These are phyloP conservation scores for Megaptera novaeangliae DNA, from an alignment of 2,113 vertebrate genomes.

Conservation along the genomic window DNA sequence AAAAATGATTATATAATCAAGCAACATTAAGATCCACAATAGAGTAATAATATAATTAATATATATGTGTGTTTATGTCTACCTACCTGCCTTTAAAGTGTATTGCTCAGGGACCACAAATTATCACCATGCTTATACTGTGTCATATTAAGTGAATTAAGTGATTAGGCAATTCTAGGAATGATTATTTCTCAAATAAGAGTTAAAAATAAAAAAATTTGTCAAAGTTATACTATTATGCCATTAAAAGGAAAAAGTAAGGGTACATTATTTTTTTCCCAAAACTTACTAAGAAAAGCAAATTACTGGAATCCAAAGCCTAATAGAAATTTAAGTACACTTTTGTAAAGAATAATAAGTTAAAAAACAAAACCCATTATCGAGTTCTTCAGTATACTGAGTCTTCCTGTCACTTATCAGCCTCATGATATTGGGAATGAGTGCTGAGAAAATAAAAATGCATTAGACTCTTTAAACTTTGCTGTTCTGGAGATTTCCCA, in stretches of 20 bases:
- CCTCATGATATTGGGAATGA: background rate
- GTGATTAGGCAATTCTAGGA: background rate
- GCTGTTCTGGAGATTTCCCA: background rate
- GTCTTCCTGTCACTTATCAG: background rate
- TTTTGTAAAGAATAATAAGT: background rate
- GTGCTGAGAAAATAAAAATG: background rate
- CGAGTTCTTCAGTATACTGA: background rate
- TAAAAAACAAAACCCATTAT: background rate
- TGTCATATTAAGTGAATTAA: background rate
- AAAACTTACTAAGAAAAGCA: background rate
- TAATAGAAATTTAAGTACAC: background rate
- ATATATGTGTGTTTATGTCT: background rate
- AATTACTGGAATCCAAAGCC: background rate
- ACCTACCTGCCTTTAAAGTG: background rate
- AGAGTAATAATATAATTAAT: background rate
- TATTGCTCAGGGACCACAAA: background rate
- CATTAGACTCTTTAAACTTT: background rate
- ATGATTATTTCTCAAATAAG: background rate
- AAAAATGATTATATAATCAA: slow-evolving; percentile 25
- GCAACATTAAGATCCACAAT: background rate
- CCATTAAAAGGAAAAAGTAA: background rate
- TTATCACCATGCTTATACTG: background rate
- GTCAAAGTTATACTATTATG: background rate
- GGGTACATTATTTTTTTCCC: background rate
- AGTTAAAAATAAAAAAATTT: background rate